Conservation (phyloP, 2,113 vertebrate genomes). For the Chiloscyllium plagiosum region DNA sequence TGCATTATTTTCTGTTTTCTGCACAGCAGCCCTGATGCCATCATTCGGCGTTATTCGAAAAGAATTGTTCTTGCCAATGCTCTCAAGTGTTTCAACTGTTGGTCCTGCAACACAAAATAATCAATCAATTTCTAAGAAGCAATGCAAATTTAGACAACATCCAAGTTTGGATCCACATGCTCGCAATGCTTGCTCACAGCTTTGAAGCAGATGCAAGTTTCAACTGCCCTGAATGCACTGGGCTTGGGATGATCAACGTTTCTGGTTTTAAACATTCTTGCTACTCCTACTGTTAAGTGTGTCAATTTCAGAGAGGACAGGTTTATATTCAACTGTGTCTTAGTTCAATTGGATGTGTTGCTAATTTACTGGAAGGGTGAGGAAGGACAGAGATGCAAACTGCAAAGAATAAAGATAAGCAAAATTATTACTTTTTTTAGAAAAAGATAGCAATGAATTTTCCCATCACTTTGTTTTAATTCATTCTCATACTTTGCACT, state of each 20-base stretch:
- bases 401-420: not conserved
- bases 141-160: not conserved
- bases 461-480: not conserved
- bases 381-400: not conserved
- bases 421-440: not conserved
- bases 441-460: not conserved
- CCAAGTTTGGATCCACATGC: too few relatives aligned
- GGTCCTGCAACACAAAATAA: too few relatives aligned
- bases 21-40: too few relatives aligned
- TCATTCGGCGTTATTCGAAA: not conserved
- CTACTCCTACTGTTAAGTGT: not conserved
- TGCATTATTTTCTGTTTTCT: too few relatives aligned
- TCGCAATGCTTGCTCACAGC: not conserved
- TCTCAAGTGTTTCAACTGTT: not conserved
- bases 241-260: not conserved
- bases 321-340: not conserved
- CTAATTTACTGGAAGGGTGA: not conserved
- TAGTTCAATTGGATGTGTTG: not conserved
- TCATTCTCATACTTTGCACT: not conserved
- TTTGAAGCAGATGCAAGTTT: not conserved
- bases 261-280: not conserved
- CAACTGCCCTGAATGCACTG: not conserved
- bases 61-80: not conserved
- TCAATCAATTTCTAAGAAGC: not conserved
- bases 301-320: not conserved